phyloP scores from a whole-genome alignment of 2,888 invertebrate species.

The Cyaniris semiargus region DNA sequence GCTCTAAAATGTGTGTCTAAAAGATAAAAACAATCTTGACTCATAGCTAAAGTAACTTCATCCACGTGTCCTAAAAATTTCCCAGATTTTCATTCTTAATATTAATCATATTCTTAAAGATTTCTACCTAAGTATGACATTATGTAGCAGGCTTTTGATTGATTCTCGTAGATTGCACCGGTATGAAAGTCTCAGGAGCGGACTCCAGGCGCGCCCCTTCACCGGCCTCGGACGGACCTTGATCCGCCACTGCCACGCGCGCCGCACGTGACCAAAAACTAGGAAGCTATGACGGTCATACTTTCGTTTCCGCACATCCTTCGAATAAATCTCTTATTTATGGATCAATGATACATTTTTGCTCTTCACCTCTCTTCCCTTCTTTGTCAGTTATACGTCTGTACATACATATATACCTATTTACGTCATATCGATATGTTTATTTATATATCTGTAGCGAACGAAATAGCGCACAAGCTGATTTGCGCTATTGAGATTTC shows the following conservation, averaged over 20 bases:
- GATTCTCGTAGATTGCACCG: not conserved
- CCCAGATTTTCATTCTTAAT: no score
- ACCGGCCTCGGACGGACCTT: constrained; percentile 7
- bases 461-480: no score
- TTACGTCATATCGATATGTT: no score
- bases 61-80: no score
- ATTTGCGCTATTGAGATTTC: no score
- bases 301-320: constrained; percentile 5
- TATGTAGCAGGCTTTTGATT: not conserved
- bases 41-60: no score
- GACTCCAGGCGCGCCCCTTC: constrained; percentile 6
- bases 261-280: not conserved
- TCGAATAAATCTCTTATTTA: not conserved
- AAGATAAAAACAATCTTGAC: no score
- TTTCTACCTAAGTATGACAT: not conserved
- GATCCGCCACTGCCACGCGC: constrained; percentile 12
- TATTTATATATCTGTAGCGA: no score
- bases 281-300: constrained; percentile 7
- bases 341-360: not conserved
- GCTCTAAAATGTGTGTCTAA: no score
- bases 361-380: not conserved
- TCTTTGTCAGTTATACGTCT: not conserved
- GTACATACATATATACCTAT: no score
- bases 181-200: constrained; percentile 9
- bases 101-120: no score